Conservation (phyloP, 2,797 vertebrate genomes). For the Rhincodon typus region DNA sequence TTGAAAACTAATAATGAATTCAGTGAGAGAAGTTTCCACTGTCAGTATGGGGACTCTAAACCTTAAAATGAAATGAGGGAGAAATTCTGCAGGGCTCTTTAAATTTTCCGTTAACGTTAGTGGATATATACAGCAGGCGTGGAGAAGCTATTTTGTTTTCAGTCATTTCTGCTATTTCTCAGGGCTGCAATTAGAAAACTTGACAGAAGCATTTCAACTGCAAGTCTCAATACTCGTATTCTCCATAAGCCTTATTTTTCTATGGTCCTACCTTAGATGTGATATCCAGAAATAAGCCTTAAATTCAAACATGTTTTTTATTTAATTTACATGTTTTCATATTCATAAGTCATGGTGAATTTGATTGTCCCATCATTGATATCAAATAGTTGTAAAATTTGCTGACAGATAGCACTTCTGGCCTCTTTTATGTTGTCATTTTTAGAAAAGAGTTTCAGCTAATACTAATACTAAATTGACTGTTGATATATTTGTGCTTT, state of each 20-base stretch:
- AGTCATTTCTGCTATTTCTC: neutral
- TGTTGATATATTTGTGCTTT: neutral
- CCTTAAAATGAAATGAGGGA: neutral
- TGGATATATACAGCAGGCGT: neutral
- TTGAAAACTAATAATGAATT: neutral
- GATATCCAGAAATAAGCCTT: neutral
- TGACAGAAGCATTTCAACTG: neutral
- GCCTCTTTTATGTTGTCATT: neutral
- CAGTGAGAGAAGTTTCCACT: neutral
- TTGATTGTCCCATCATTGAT: neutral
- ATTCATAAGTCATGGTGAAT: neutral
- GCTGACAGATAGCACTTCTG: neutral
- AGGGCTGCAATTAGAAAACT: neutral
- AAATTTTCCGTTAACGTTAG: neutral
- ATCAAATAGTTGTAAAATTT: neutral
- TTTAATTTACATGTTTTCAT: neutral
- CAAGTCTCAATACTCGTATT: neutral
- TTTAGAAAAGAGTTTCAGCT: neutral
- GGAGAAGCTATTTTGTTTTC: neutral
- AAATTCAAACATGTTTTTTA: neutral
- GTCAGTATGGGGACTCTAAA: neutral
- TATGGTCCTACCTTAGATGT: neutral
- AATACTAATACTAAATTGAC: neutral
- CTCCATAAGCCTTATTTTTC: neutral
- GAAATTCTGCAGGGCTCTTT: neutral